A percentile compares a stretch with the other conserved stretches of the same genome.
Conservation (phyloP, 2,113 vertebrate genomes). For the Ameiurus melas region DNA sequence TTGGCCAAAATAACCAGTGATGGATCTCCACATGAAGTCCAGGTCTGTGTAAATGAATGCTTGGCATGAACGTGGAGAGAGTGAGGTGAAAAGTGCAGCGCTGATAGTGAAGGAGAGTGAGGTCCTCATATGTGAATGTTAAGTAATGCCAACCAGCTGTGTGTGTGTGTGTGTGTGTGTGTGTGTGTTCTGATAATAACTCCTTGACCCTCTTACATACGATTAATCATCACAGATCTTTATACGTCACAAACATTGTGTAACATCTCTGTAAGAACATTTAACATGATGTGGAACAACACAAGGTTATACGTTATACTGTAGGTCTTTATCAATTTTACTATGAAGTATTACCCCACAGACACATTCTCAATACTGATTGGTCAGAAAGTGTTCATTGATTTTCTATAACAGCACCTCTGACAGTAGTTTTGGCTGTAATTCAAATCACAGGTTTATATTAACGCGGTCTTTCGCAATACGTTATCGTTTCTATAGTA, state of each 20-base stretch:
- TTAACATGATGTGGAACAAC: background rate
- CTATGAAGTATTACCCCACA: background rate
- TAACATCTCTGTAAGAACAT: background rate
- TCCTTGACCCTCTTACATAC: background rate
- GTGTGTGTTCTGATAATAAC: slow-evolving; percentile 1
- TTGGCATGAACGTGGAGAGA: slow-evolving; percentile 19
- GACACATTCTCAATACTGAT: background rate
- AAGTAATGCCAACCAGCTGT: slow-evolving; percentile 27
- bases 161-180: slow-evolving; percentile 4
- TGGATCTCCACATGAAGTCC: slow-evolving; percentile 32
- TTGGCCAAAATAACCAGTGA: slow-evolving; percentile 40
- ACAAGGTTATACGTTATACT: background rate
- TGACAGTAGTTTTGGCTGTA: background rate
- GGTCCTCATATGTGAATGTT: slow-evolving; percentile 7
- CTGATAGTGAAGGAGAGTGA: slow-evolving; percentile 24
- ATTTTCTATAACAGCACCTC: background rate
- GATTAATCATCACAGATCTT: background rate
- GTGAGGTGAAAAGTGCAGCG: slow-evolving; percentile 32
- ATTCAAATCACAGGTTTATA: background rate
- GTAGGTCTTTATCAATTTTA: background rate
- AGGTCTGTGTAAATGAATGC: slow-evolving; percentile 16
- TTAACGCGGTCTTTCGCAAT: background rate
- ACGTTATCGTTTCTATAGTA: background rate
- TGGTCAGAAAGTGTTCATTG: background rate
- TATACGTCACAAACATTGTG: background rate